Conservation (phyloP, 2,797 vertebrate genomes). For the Gephyroberyx darwinii region DNA sequence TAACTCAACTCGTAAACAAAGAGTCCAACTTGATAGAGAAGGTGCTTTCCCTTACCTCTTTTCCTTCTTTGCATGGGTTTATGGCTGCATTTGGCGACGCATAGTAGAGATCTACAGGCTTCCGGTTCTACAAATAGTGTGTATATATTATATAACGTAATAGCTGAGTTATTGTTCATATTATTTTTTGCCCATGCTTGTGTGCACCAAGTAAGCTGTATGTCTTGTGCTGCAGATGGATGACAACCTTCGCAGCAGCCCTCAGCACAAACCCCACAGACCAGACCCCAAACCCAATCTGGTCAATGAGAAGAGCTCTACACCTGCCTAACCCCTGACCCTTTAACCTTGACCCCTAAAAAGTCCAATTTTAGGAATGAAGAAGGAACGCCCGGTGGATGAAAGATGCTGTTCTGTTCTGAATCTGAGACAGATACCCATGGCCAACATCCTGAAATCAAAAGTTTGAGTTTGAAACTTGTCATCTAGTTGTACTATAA, state of each 20-base stretch:
- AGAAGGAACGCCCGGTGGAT: constrained; percentile 15
- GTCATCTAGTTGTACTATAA: too few relatives aligned
- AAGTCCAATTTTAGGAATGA: constrained; percentile 25
- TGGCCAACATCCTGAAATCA: constrained; percentile 6
- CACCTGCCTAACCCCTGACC: constrained; percentile 59
- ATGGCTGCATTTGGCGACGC: constrained; percentile 32
- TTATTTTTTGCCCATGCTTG: neutral
- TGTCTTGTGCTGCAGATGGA: constrained; percentile 90
- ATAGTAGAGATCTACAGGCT: constrained; percentile 24
- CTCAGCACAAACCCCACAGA: constrained; percentile 91
- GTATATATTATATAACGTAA: neutral
- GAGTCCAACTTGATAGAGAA: constrained; percentile 99
- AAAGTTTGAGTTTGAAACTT: neutral
- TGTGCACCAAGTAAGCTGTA: constrained; percentile 37
- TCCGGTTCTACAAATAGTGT: constrained; percentile 1
- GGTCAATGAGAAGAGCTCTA: constrained; percentile 78
- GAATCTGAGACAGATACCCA: constrained; percentile 8
- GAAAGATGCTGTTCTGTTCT: constrained; percentile 28
- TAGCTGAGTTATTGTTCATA: neutral
- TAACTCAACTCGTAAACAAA: constrained; percentile 99
- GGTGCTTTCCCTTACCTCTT: constrained; percentile 84
- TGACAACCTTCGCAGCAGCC: constrained; percentile 96
- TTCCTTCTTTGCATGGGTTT: constrained; percentile 62
- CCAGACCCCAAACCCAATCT: constrained; percentile 84
- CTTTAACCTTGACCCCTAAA: constrained; percentile 1